phyloP scores from a whole-genome alignment of 2,888 invertebrate species.

The Eristalinus aeneus region DNA sequence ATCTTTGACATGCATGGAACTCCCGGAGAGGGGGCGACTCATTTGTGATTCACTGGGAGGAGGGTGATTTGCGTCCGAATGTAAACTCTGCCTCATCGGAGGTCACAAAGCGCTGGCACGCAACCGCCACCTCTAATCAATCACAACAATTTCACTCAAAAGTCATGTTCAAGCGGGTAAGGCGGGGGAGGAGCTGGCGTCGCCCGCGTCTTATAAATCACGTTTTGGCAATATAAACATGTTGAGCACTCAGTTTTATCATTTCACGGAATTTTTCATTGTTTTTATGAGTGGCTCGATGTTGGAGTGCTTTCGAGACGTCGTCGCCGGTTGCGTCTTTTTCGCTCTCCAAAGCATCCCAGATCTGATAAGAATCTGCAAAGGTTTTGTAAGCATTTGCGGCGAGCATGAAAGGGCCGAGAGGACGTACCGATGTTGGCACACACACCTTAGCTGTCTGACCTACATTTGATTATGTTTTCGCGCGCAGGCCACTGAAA shows the following conservation, averaged over 20 bases:
- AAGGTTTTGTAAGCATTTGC: constrained; percentile 5
- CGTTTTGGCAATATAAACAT: constrained; percentile 58
- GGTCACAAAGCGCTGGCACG: background rate
- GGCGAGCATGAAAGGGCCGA: constrained; percentile 44
- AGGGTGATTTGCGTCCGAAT: constrained; percentile 9
- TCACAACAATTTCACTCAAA: constrained; percentile 35
- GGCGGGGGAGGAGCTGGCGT: constrained; percentile 30
- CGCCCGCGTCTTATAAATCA: constrained; percentile 50
- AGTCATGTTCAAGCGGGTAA: constrained; percentile 43
- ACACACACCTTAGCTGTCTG: constrained; percentile 55
- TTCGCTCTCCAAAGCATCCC: constrained; percentile 25
- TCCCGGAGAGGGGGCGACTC: background rate
- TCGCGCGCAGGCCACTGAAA: background rate
- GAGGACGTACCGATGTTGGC: too few species aligned
- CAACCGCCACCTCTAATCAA: constrained; percentile 42
- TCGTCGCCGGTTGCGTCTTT: constrained; percentile 3
- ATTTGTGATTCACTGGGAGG: constrained; percentile 22
- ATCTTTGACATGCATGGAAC: background rate
- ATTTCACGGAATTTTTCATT: constrained; percentile 42
- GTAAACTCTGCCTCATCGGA: background rate
- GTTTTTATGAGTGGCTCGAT: constrained; percentile 27
- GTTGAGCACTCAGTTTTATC: constrained; percentile 27
- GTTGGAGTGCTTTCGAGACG: background rate
- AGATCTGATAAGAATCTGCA: constrained; percentile 56
- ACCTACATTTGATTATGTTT: constrained; percentile 43